Base-by-base conservation (phyloP, 2,888 invertebrate species). In the Dasypogon diadema region DNA sequence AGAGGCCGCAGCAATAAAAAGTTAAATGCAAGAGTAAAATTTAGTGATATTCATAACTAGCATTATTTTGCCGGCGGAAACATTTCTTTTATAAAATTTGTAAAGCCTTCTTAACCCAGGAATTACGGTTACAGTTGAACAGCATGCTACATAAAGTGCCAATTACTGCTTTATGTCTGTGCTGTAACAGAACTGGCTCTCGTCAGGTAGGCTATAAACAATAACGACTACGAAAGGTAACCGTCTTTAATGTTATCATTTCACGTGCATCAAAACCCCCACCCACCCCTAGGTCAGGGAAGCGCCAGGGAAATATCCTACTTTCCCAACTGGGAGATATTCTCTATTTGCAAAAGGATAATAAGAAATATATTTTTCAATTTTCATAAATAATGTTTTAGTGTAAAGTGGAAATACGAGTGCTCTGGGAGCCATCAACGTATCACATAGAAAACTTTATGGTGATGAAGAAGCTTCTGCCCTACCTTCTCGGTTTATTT, bases 301-400 rank as follows among this genome's bases (percentile, higher is more conserved):
- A 56, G 30, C 14, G 12, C n/a, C 8, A 14, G 14, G 46, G 1
- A 42, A 42, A 42, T 51, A 21, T 0, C 51, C 26, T n/a, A 8
- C 51, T 63, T 37, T 42, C 46, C 2, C 24, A 5, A 2, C 63
- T 42, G 37, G 4, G 12, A 18, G n/a, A 42, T 63, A 42, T 63
- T 42, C 26, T 68, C 51, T 16, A 51, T 68, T 18, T 68, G 34
- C 56, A 26, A 51, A 60, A 46, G 75, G 70, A 80, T 79, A 79
- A 80, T 78, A 82, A 80, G 78, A 79, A 79, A 79, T 79, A 80
- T 80, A 79, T 81, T 80, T 80, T 82, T 81, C 81, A 82, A 82
- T 82, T 82, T 82, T 81, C 82, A 81, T 82, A 82, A 81, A 82
- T 82, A 81, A 80, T 80, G 79, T 80, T 82, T 81, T 80, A 79